Evolutionary conservation across 2,888 invertebrate genomes (phyloP), one percentile per base, ranked within the genome.

Genomic region (Thera britannica): DNA sequence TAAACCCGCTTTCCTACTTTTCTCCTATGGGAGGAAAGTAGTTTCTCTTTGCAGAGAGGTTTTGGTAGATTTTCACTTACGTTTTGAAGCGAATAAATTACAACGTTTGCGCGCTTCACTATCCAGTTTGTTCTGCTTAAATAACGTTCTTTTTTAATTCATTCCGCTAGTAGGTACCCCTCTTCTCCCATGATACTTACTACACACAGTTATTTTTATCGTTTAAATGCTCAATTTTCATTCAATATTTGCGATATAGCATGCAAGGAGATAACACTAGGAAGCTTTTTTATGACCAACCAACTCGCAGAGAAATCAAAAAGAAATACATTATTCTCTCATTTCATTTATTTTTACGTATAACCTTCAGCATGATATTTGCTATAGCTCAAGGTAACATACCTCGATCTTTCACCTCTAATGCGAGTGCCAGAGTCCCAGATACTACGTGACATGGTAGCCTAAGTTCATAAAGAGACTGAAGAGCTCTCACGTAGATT

Each of bases 21-120:
- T 74, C 73, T 78, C 86, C 75, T 79, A 38, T 44, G 84, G 85
- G 84, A 81, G 78, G 77, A 68, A 72, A 82, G 75, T 78, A 83
- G 75, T 55, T 36, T 35, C 41, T 38, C 56, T 38, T 9, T n/a
- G 79, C 67, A 68, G 72, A 80, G 82, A 83, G 84, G 83, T 82
- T 87, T 80, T 75, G 74, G 76, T 79, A 75, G 81, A 83, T 85
- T 84, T 84, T 88, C 78, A 78, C 80, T 83, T 79, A 79, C 58
- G 75, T 76, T 85, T 83, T 79, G 74, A 83, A 82, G 73, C 77
- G 85, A 86, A 89, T 88, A 85, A 76, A 86, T 88, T 86, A 85
- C 78, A 86, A 87, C 86, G 86, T 77, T 82, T 83, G 73, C 72
- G 72, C 70, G 73, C 75, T 71, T 61, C 67, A 65, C 73, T 55